Percentiles rank a stretch among this genome's conserved stretches.
Conservation (phyloP, 2,797 vertebrate genomes). For the Steatocranus sp. region DNA sequence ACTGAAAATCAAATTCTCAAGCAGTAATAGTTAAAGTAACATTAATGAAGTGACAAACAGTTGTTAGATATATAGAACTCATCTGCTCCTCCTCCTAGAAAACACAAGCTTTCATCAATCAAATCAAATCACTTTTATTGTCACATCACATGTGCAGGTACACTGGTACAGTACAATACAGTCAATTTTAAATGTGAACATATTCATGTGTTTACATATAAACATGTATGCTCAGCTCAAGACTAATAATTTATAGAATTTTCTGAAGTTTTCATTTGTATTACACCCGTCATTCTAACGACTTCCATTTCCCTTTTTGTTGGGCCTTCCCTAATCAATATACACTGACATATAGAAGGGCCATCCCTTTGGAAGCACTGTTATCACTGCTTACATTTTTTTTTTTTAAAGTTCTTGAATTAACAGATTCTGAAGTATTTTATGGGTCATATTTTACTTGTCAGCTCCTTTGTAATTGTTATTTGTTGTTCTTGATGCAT, state of each 20-base stretch:
- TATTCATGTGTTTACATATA: neutral
- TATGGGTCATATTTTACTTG: neutral
- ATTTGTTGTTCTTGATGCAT: neutral
- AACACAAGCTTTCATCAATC: neutral
- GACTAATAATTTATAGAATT: neutral
- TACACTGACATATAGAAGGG: neutral
- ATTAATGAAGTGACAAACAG: neutral
- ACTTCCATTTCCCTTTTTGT: neutral
- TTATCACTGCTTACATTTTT: neutral
- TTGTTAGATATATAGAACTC: neutral
- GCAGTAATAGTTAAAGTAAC: neutral
- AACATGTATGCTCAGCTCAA: neutral
- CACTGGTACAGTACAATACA: no score
- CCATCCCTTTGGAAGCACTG: neutral
- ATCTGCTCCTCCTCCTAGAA: neutral
- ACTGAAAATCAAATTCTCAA: neutral
- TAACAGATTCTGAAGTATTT: neutral
- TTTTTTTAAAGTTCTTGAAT: neutral
- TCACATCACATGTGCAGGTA: no score
- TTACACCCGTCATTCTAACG: neutral
- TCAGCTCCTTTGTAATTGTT: neutral
- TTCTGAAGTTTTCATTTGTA: neutral
- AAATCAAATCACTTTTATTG: no score
- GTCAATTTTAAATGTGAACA: neutral
- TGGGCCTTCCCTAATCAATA: neutral